phyloP scores from a whole-genome alignment of 2,113 vertebrate genomes.

The Oenanthe oenanthe region DNA sequence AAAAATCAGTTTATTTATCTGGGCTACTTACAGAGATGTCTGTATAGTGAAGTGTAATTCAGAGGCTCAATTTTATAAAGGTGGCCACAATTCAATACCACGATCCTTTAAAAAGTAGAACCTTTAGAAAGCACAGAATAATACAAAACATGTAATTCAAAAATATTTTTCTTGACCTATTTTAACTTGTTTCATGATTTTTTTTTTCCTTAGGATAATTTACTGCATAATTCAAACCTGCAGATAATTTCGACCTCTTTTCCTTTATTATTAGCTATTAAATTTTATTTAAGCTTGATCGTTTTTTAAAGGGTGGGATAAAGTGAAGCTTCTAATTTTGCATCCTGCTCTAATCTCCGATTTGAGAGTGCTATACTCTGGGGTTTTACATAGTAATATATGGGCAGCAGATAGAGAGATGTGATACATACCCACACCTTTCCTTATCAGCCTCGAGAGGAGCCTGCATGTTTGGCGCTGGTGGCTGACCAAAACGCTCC shows the following conservation, averaged over 20 bases:
- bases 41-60: not conserved
- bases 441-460: not conserved
- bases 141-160: not conserved
- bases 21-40: not conserved
- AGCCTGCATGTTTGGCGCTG: not conserved
- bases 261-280: constrained; percentile 20
- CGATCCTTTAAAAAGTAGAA: not conserved
- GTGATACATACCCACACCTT: not conserved
- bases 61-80: not conserved
- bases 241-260: constrained; percentile 31
- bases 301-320: constrained; percentile 10
- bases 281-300: constrained; percentile 11
- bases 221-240: constrained; percentile 4
- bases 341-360: constrained; percentile 9
- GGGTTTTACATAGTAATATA: not conserved
- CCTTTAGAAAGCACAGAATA: not conserved
- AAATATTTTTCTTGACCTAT: not conserved
- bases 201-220: not conserved
- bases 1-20: not conserved
- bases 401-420: not conserved
- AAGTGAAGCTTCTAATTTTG: constrained; percentile 22
- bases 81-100: not conserved
- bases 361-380: not conserved
- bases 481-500: not conserved
- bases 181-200: not conserved